Evolutionary conservation across 2,113 vertebrate genomes (phyloP).

Genomic region (Phylloscopus whistleri): DNA sequence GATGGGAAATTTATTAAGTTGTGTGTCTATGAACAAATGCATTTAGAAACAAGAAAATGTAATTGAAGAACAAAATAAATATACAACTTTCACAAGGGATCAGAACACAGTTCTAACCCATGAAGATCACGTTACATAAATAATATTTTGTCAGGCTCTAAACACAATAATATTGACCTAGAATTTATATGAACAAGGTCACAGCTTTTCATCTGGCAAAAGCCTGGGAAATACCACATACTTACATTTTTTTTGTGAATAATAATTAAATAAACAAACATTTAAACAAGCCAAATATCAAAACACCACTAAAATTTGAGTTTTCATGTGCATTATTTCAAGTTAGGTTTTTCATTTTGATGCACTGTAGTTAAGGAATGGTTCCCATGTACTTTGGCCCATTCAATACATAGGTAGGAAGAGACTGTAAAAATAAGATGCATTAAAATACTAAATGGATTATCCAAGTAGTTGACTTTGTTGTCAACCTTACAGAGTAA

Average conservation of each 20-base stretch:
- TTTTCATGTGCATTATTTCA: neutral
- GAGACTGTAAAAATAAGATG: neutral
- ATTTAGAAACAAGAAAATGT: neutral
- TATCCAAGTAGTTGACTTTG: neutral
- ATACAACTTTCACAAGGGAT: accelerated
- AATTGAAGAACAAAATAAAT: neutral
- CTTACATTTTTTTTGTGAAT: neutral
- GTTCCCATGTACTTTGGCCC: neutral
- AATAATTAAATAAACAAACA: neutral
- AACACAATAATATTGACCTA: neutral
- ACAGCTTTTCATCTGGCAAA: neutral
- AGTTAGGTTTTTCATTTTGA: neutral
- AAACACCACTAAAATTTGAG: neutral
- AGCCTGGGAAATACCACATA: neutral
- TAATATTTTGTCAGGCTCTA: neutral
- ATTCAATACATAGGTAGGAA: neutral
- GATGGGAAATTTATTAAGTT: neutral
- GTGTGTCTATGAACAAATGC: neutral
- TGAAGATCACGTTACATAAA: neutral
- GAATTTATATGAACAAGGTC: neutral
- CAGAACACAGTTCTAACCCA: neutral
- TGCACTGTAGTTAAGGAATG: neutral
- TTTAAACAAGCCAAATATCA: neutral
- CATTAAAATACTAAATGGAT: neutral
- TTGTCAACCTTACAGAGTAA: neutral